Evolutionary conservation across 2,888 invertebrate genomes (phyloP), one percentile per base, ranked within the genome.

Genomic region (Andrena praecox): DNA sequence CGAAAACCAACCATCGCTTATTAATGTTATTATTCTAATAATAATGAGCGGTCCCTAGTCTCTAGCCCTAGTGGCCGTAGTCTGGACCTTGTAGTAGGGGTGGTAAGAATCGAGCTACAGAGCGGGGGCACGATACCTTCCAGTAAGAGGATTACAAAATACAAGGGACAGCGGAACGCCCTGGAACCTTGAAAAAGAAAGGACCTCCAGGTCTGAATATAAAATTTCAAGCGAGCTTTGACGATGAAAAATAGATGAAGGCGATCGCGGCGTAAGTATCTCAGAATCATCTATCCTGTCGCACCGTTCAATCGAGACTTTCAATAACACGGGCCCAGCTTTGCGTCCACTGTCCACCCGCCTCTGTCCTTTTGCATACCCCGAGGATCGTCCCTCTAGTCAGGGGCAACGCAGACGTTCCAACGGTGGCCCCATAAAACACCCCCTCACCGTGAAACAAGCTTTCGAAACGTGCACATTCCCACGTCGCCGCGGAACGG

Each of bases 241-340:
- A 42, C 64, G 42, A 27, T 42, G 42, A 66, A 42, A 66, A 66
- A 48, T 66, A 35, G 42, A 8, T 7, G 42, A 27, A 66, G 48
- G 64, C 64, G 52, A 8, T 20, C 6, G 64, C 64, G 52, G n/a
- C 8, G n/a, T 20, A 20, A 52, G 20, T 52, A 20, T 52, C 52
- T 20, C 52, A 52, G 8, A 52, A 52, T 52, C 52, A 52, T 52
- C 52, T 20, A 52, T 52, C 52, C 52, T 52, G 20, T 52, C 52
- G 8, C 20, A 20, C 52, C 52, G n/a, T 20, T 52, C 52, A 20
- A 52, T 20, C 52, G 20, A 52, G 8, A 52, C 8, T 20, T 20
- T 56, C 24, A 56, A 24, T 56, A 56, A 56, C 56, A 8, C 8
- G 24, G 24, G 24, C 10, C 42, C 56, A 56, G 27, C 24, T 27